Evolutionary conservation across 1,140 invertebrate genomes (phyloP).

Genomic region (Drosophila prosaltans): DNA sequence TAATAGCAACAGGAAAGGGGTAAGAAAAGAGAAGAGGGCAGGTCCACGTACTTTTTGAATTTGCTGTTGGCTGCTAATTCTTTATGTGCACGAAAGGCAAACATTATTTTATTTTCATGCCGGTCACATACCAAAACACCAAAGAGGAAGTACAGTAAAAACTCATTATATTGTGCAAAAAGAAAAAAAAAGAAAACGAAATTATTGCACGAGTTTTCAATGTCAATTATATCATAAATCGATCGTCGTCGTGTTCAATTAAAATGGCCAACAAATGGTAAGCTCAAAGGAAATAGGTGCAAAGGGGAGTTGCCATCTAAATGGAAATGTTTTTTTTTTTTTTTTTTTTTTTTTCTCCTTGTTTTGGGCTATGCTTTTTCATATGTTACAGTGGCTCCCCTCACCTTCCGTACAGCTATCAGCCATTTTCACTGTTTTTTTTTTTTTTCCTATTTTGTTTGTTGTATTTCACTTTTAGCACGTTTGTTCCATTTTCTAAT

Average conservation of each 20-base stretch:
- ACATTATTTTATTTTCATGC: constrained; percentile 32
- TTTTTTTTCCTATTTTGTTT: constrained; percentile 15
- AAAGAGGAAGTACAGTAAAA: constrained; percentile 66
- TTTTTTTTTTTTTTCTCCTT: no score
- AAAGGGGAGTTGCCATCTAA: background rate
- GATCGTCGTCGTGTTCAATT: constrained; percentile 56
- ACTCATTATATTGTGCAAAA: constrained; percentile 59
- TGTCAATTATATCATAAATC: constrained; percentile 66
- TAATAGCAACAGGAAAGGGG: background rate
- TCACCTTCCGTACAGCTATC: background rate
- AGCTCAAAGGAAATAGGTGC: background rate
- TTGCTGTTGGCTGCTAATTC: constrained; percentile 62
- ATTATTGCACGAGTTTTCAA: constrained; percentile 64
- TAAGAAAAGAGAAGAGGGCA: background rate
- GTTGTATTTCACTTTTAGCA: constrained; percentile 49
- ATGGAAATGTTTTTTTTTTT: background rate
- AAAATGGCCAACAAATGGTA: constrained; percentile 18
- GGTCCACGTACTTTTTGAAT: constrained; percentile 58
- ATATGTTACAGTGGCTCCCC: background rate
- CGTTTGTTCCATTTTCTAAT: constrained; percentile 21
- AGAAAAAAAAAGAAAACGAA: background rate
- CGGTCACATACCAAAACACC: constrained; percentile 15
- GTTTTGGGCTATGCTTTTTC: constrained; percentile 24
- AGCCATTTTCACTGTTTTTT: constrained; percentile 7
- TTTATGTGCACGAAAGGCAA: constrained; percentile 68